These are phyloP conservation scores for Vireo griseus DNA, from an alignment of 2,797 vertebrate genomes.

Conservation along the genomic window DNA sequence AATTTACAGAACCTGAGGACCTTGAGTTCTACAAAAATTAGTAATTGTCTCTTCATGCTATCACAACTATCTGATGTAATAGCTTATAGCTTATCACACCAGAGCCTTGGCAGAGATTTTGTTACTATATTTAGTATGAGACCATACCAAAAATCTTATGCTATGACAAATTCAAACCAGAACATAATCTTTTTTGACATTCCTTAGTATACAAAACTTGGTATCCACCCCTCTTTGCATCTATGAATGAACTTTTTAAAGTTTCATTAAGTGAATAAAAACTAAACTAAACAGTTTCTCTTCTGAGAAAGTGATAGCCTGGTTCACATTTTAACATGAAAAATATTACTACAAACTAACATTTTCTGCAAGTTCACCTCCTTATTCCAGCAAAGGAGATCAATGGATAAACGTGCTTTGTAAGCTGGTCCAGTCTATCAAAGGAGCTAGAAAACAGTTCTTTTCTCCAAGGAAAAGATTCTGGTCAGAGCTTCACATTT, in stretches of 20 bases:
- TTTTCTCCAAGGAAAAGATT: not conserved
- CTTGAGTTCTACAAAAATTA: not conserved
- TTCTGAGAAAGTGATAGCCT: not conserved
- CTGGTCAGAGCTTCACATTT: conserved; percentile 74
- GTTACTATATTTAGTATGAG: not conserved
- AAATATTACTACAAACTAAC: not conserved
- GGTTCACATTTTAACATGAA: conserved; percentile 35
- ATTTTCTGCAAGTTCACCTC: not conserved
- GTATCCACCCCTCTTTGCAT: not conserved
- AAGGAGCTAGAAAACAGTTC: conserved; percentile 11
- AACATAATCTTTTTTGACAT: not conserved
- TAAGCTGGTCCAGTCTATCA: not conserved
- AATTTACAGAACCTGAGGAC: not conserved
- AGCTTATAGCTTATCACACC: not conserved
- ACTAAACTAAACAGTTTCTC: not conserved
- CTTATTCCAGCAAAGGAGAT: not conserved
- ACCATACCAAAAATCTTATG: not conserved
- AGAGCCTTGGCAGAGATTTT: not conserved
- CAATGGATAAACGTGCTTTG: not conserved
- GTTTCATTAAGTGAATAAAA: not conserved
- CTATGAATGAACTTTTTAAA: not conserved
- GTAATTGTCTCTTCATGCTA: not conserved
- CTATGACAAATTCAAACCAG: not conserved
- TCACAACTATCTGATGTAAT: not conserved
- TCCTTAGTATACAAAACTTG: not conserved